Conservation (phyloP, 2,113 vertebrate species). For the Eira barbara region DNA sequence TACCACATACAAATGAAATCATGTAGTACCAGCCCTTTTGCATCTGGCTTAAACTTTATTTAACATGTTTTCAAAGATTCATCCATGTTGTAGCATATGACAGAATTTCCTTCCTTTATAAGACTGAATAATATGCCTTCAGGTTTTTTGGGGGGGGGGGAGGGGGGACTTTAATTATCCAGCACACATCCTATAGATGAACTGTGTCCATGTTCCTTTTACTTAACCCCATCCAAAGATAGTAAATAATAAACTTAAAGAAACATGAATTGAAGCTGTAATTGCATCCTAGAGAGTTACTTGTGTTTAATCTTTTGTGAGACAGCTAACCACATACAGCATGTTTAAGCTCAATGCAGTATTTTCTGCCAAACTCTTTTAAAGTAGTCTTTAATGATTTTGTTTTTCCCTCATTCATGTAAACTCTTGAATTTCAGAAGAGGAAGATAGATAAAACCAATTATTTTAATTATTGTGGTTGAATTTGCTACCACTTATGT, state of each 20-base stretch:
- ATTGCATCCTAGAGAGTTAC: background rate
- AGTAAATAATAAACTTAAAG: background rate
- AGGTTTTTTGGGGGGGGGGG: background rate
- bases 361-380: background rate
- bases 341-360: background rate
- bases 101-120: background rate
- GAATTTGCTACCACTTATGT: background rate
- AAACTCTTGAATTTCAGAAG: background rate
- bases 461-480: background rate
- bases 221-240: background rate
- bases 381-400: background rate
- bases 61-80: background rate
- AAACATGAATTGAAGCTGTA: background rate
- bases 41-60: background rate
- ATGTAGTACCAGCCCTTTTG: background rate
- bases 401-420: background rate
- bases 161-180: background rate
- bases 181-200: background rate
- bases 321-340: background rate
- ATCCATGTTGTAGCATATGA: background rate
- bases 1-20: background rate
- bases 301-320: conserved; percentile 1
- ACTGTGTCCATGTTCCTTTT: background rate
- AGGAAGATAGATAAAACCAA: background rate
- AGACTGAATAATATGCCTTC: background rate